Percentiles rank a stretch among this genome's conserved stretches.
These are phyloP conservation scores for Meteorus cinctellus DNA, from an alignment of 2,888 invertebrate genomes.

Conservation along the genomic window DNA sequence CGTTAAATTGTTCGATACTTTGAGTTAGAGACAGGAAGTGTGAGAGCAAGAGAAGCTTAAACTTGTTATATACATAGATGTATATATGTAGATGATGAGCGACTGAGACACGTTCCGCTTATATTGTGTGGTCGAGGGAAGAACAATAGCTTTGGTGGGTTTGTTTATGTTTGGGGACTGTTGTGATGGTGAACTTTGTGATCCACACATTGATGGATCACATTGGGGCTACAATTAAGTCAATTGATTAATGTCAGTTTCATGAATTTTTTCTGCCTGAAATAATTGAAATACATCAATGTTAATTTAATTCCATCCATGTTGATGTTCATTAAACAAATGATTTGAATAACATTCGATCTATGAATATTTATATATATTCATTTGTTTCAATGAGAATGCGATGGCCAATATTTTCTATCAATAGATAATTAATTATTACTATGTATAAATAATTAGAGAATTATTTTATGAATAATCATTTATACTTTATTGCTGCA, in stretches of 20 bases:
- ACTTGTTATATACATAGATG: not conserved
- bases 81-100: not conserved
- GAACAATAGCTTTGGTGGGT: conserved; percentile 26
- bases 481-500: too few relatives aligned
- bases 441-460: too few relatives aligned
- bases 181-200: conserved; percentile 13
- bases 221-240: not conserved
- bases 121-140: conserved; percentile 4
- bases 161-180: conserved; percentile 11
- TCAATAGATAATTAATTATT: too few relatives aligned
- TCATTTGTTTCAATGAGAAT: too few relatives aligned
- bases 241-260: conserved; percentile 3
- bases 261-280: not conserved
- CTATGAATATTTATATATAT: too few relatives aligned
- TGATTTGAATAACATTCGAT: too few relatives aligned
- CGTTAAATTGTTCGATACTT: conserved; percentile 26
- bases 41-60: conserved; percentile 1
- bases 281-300: not conserved
- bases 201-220: not conserved
- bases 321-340: not conserved
- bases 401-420: too few relatives aligned
- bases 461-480: too few relatives aligned
- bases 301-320: not conserved
- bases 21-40: not conserved
- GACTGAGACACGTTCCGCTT: conserved; percentile 14